phyloP scores from a whole-genome alignment of 35 echinoderm and acorn worm species.

The Nesometra sesokonis region DNA sequence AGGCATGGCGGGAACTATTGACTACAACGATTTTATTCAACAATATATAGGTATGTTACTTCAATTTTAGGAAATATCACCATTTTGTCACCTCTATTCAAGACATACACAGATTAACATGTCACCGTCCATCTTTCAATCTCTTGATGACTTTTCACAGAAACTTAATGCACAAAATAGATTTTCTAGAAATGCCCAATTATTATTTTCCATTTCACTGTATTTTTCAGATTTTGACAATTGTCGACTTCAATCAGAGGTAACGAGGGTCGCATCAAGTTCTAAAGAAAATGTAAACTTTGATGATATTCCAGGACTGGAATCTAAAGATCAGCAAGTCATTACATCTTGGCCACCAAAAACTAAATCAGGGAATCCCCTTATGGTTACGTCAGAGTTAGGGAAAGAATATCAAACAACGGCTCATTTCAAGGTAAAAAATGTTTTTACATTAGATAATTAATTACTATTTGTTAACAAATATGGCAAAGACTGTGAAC shows the following conservation, averaged over 20 bases:
- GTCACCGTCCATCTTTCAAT: too few relatives aligned
- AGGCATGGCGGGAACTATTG: slow-evolving; percentile 35
- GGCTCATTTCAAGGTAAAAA: slow-evolving; percentile 75
- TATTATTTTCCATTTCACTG: too few relatives aligned
- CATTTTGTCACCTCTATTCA: too few relatives aligned
- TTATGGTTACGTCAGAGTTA: background rate
- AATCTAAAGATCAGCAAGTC: background rate
- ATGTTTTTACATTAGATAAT: background rate
- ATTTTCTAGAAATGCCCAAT: too few relatives aligned
- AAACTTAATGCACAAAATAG: too few relatives aligned
- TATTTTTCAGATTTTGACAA: too few relatives aligned
- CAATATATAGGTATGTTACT: slow-evolving; percentile 60
- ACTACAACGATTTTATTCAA: slow-evolving; percentile 66
- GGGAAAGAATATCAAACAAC: slow-evolving; percentile 82
- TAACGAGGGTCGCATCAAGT: background rate
- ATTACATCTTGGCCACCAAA: background rate
- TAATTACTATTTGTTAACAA: too few relatives aligned
- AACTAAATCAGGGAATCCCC: background rate
- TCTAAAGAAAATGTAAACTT: background rate
- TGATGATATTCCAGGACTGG: background rate
- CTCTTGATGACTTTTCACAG: too few relatives aligned
- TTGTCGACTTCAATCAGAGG: background rate
- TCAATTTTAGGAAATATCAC: too few relatives aligned
- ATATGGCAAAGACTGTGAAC: too few relatives aligned
- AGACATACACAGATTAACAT: too few relatives aligned